phyloP scores from a whole-genome alignment of 2,797 vertebrate genomes.

The Pangasius larnaudii region DNA sequence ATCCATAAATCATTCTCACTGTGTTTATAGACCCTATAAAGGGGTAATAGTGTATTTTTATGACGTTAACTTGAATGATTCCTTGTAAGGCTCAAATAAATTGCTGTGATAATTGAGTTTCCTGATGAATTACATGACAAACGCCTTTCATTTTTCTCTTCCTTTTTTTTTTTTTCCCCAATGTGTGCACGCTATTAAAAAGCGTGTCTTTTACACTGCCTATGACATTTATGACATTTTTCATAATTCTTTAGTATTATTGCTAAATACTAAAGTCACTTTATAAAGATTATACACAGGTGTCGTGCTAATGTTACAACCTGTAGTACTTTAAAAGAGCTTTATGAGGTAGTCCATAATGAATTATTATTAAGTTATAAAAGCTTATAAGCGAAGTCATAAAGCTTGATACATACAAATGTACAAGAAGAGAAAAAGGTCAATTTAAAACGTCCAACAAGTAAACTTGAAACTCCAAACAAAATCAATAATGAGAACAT shows the following conservation, averaged over 20 bases:
- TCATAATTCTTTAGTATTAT: background rate
- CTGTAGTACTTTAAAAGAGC: background rate
- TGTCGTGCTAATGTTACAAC: background rate
- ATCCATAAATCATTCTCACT: background rate
- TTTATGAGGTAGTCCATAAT: background rate
- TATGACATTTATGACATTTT: background rate
- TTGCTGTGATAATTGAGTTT: background rate
- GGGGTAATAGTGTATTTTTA: background rate
- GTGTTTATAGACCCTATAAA: background rate
- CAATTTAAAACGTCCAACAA: background rate
- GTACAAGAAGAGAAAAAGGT: background rate
- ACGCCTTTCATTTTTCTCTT: background rate
- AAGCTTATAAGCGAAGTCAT: background rate
- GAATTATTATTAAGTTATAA: background rate
- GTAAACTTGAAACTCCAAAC: background rate
- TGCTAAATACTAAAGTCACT: background rate
- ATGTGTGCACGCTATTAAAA: background rate
- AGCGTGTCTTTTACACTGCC: background rate
- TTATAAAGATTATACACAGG: background rate
- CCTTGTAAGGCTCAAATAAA: background rate
- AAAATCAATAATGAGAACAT: background rate
- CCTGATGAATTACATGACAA: background rate
- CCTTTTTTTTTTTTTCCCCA: background rate
- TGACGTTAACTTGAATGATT: background rate
- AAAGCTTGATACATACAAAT: background rate